phyloP scores from a whole-genome alignment of 2,797 vertebrate species.

The Iguana delicatissima region DNA sequence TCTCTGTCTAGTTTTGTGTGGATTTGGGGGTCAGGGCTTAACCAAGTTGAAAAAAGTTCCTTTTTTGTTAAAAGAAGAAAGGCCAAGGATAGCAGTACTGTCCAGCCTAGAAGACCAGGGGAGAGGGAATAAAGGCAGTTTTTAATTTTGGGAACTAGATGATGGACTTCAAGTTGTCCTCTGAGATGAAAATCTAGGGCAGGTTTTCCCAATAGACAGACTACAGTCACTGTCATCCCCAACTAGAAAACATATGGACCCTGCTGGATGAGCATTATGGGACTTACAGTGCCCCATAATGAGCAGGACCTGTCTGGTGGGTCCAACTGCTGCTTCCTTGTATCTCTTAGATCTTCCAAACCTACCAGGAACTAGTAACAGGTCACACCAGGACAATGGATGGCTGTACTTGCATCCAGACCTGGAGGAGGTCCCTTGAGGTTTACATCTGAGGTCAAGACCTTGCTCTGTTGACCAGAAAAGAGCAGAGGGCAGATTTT shows the following conservation, averaged over 20 bases:
- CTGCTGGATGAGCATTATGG: too few species aligned
- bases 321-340: neutral
- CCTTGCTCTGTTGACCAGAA: neutral
- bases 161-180: neutral
- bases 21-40: too few species aligned
- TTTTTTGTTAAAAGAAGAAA: neutral
- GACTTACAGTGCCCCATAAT: neutral
- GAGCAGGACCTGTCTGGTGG: neutral
- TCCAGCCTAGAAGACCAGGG: neutral
- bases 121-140: rapidly evolving
- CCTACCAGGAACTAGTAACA: neutral
- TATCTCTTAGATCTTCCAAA: neutral
- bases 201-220: neutral
- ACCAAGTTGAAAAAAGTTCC: too few species aligned
- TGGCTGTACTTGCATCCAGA: neutral
- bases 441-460: neutral
- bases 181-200: neutral
- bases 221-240: too few species aligned
- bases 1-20: neutral
- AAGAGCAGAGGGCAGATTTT: neutral
- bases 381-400: neutral
- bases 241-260: too few species aligned
- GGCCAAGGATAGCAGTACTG: neutral
- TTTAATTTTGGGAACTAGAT: neutral
- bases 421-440: neutral